Percentiles rank a stretch among this genome's conserved stretches.
These are phyloP conservation scores for Cylloceria caligata DNA, from an alignment of 2,888 invertebrate species.

Conservation along the genomic window DNA sequence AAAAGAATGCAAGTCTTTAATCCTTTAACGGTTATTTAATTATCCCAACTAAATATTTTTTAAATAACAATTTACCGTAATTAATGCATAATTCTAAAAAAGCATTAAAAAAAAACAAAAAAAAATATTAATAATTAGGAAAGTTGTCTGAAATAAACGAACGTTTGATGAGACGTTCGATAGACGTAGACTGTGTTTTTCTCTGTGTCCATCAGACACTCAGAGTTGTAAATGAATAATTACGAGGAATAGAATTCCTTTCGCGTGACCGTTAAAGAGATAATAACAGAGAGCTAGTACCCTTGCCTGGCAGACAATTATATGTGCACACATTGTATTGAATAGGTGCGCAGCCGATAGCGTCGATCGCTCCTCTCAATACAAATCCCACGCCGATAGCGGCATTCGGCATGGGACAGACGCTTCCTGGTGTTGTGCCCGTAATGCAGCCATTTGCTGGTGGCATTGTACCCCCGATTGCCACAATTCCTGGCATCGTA, in stretches of 20 bases:
- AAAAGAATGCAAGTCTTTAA: too few relatives aligned
- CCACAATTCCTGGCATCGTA: slow-evolving; percentile 72
- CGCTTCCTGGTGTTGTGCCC: slow-evolving; percentile 71
- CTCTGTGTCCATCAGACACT: too few relatives aligned
- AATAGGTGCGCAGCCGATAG: slow-evolving; percentile 77
- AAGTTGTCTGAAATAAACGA: too few relatives aligned
- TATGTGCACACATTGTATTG: slow-evolving; percentile 8
- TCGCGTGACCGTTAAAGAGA: neutral
- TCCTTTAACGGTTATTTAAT: too few relatives aligned
- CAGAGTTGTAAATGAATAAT: too few relatives aligned
- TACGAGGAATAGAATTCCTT: neutral
- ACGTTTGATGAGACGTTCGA: too few relatives aligned
- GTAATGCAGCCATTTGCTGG: slow-evolving; percentile 77
- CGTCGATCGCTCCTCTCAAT: slow-evolving; percentile 81
- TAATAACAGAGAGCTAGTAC: neutral
- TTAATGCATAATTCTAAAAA: too few relatives aligned
- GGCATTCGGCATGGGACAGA: slow-evolving; percentile 80
- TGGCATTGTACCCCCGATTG: slow-evolving; percentile 72
- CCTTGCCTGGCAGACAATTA: neutral
- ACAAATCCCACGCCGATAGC: slow-evolving; percentile 81
- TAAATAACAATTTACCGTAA: too few relatives aligned
- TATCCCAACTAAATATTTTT: too few relatives aligned
- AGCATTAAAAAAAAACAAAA: too few relatives aligned
- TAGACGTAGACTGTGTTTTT: too few relatives aligned
- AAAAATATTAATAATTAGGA: too few relatives aligned